Evolutionary conservation across 2,113 vertebrate genomes (phyloP), one percentile per base, ranked within the genome.

Genomic region (Platichthys stellatus): DNA sequence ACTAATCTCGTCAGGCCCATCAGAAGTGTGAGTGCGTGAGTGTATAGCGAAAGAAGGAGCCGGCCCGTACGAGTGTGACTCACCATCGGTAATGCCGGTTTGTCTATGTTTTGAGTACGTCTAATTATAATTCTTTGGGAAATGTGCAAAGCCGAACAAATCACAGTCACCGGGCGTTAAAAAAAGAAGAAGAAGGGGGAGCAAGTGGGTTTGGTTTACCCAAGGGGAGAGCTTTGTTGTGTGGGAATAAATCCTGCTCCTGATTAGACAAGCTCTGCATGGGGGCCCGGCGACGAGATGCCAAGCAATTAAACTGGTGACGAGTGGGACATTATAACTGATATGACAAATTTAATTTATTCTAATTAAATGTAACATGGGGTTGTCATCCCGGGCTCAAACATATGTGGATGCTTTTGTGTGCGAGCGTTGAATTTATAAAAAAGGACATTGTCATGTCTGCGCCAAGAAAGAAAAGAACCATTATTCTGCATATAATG

Each of bases 181-280:
- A 59, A 62, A 63, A n/a, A 21, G 47, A 45, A 49, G 63, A 67
- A n/a, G 28, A 13, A 43, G 6, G 20, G 20, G 8, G 67, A 64
- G 26, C 28, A 79, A 51, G 61, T 35, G 75, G 60, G 71, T 60
- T 69, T 23, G 67, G 45, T 82, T 82, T 54, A 57, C 85, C 73
- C 45, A 54, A 66, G 84, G 86, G 80, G 59, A 72, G 8, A n/a
- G 13, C 82, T 84, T 84, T 85, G 80, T 69, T 84, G 78, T 74
- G 80, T 11, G 24, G 49, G 70, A 86, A 84, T 80, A 86, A 83
- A 83, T 81, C 71, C 58, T 49, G 63, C 66, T 76, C 38, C 43
- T 77, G 83, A 87, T 88, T 72, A 89, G 86, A 73, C 70, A 38
- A 70, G 63, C 71, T 69, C 65, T 59, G 61, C 54, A 78, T 69